Evolutionary conservation across 2,888 invertebrate genomes (phyloP), one percentile per base, ranked within the genome.

Genomic region (Brenthis hecate): DNA sequence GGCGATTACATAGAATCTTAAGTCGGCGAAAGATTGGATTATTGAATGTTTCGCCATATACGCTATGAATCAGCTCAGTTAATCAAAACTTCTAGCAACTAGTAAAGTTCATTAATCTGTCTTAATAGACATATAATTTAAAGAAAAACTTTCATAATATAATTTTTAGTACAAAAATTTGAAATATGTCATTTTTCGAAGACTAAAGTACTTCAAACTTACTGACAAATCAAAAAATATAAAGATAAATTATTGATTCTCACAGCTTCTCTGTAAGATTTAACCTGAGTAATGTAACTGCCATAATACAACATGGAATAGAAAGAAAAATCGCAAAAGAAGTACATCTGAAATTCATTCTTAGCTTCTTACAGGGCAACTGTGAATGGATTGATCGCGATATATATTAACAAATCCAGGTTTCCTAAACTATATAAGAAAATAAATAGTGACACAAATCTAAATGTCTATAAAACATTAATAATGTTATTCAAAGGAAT

Each of bases 251-350:
- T 8, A 55, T 32, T 36, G 16, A 47, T 64, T 66, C 85, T 82
- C 88, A 90, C 91, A 92, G 91, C 86, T 87, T 86, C 89, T 89
- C 91, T 92, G 91, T 90, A 92, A 91, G 89, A 84, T 84, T 58
- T 67, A 14, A 72, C 71, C 73, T 56, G 80, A 82, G 86, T 84
- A 87, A 91, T 88, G 92, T 91, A 92, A 92, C 91, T 79, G 92
- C 92, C 92, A 92, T 91, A 90, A 86, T 85, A 72, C 75, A 62
- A 74, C 70, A 69, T 57, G 70, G 56, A 47, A 66, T 50, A 53
- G 70, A 63, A 48, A 50, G 36, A 76, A 68, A 72, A 71, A 74
- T 70, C 11, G 36, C 36, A 11, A 8, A 43, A 43, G 36, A 43
- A 43, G 2, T 43, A 43, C 36, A 73, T 68, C 48, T 28, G 60